Conservation (phyloP, 2,888 invertebrate species). For the Diarsia mendica region DNA sequence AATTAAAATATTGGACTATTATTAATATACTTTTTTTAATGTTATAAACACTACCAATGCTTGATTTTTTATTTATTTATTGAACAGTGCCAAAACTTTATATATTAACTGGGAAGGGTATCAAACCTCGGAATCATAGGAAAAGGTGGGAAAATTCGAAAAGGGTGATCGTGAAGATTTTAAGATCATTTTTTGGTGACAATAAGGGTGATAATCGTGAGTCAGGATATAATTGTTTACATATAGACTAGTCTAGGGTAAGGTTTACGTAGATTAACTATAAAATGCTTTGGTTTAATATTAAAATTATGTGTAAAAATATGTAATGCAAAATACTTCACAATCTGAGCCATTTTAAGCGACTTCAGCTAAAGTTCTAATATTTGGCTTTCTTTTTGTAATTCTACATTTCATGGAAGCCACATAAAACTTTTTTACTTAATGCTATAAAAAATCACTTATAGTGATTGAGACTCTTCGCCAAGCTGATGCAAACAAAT, state of each 20-base stretch:
- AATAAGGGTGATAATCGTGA: slow-evolving; percentile 53
- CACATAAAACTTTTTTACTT: slow-evolving; percentile 13
- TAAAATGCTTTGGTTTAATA: slow-evolving; percentile 6
- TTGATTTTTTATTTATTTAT: slow-evolving; percentile 22
- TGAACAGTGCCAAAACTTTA: slow-evolving; percentile 52
- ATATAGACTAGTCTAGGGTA: slow-evolving; percentile 65
- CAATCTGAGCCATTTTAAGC: slow-evolving; percentile 15
- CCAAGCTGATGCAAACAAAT: not conserved
- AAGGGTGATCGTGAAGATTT: slow-evolving; percentile 60
- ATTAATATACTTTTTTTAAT: not conserved
- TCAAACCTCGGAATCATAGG: slow-evolving; percentile 43
- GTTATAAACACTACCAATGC: slow-evolving; percentile 43
- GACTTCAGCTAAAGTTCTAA: slow-evolving; percentile 14
- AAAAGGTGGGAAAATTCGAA: slow-evolving; percentile 54
- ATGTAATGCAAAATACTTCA: slow-evolving; percentile 35
- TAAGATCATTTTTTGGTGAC: slow-evolving; percentile 46
- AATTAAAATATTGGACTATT: slow-evolving; percentile 16
- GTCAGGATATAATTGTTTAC: slow-evolving; percentile 57
- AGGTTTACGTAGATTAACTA: slow-evolving; percentile 55
- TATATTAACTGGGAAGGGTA: slow-evolving; percentile 33
- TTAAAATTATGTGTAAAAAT: slow-evolving; percentile 50
- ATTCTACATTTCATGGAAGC: slow-evolving; percentile 38
- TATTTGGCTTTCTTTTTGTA: slow-evolving; percentile 29
- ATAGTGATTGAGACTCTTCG: not conserved
- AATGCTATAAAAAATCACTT: slow-evolving; percentile 10